phyloP scores from a whole-genome alignment of 2,888 invertebrate species.

The Scaptomyza flava region DNA sequence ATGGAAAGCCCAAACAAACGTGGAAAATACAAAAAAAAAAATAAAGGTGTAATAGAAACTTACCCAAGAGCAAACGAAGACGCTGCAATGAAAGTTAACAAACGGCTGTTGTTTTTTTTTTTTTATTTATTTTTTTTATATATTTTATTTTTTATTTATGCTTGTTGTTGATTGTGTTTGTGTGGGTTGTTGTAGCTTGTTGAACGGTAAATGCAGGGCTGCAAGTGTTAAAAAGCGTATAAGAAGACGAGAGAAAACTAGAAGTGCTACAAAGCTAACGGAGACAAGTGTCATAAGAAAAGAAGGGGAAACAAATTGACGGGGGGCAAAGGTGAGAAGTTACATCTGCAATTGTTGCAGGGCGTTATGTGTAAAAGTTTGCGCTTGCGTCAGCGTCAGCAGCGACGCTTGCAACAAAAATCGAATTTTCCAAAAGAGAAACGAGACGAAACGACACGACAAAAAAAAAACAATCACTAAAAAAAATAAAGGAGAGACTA shows the following conservation, averaged over 20 bases:
- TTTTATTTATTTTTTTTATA: not conserved
- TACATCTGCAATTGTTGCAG: constrained; percentile 19
- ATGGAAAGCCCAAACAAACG: constrained; percentile 36
- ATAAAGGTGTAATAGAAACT: constrained; percentile 25
- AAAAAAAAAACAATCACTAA: constrained; percentile 8
- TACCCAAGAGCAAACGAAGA: constrained; percentile 47
- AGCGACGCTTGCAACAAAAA: constrained; percentile 43
- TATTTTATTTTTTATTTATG: not conserved
- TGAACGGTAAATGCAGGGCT: constrained; percentile 31
- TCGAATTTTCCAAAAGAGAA: constrained; percentile 50
- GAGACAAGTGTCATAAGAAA: not conserved
- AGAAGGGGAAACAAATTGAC: too few relatives aligned
- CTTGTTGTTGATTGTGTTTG: constrained; percentile 14
- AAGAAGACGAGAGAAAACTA: not conserved
- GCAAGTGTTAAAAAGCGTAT: constrained; percentile 29
- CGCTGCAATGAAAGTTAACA: constrained; percentile 37
- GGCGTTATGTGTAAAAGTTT: constrained; percentile 26
- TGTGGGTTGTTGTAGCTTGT: constrained; percentile 6
- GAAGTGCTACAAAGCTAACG: not conserved
- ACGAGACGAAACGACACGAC: not conserved
- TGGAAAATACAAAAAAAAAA: constrained; percentile 18
- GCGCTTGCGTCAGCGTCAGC: constrained; percentile 55
- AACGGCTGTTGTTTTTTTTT: constrained; percentile 10
- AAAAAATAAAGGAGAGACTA: constrained; percentile 16
- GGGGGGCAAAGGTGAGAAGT: not conserved